These are phyloP conservation scores for Ophioderma brevispina DNA, from an alignment of 35 echinoderm and acorn worm genomes.

Conservation along the genomic window DNA sequence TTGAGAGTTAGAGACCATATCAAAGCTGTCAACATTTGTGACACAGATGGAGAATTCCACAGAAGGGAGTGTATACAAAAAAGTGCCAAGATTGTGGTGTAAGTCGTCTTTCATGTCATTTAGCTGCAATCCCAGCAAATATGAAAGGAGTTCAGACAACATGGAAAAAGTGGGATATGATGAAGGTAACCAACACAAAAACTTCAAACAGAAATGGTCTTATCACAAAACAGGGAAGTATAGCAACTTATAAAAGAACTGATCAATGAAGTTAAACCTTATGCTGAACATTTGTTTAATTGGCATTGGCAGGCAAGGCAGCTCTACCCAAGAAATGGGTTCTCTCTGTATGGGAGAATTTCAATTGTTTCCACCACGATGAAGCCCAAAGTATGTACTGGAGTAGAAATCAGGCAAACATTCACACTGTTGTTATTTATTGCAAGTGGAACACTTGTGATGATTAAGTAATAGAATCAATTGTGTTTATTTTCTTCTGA, in stretches of 20 bases:
- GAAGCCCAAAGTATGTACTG: neutral
- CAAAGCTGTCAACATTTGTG: neutral
- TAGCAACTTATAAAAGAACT: neutral
- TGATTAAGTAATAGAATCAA: conserved; percentile 12
- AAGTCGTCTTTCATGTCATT: neutral
- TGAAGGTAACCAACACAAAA: neutral
- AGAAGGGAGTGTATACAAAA: neutral
- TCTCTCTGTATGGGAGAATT: neutral
- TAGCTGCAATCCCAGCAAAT: neutral
- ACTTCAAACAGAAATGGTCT: neutral
- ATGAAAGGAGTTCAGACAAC: neutral
- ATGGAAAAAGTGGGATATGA: neutral
- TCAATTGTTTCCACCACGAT: neutral
- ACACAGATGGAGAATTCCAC: neutral
- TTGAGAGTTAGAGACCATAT: neutral
- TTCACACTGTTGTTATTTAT: neutral
- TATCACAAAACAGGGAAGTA: neutral
- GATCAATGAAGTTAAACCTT: neutral
- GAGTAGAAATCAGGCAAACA: neutral
- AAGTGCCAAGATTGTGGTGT: neutral
- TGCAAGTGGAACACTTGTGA: conserved; percentile 22
- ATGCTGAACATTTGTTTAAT: neutral
- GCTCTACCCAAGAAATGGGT: neutral
- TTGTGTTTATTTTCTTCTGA: conserved; percentile 57
- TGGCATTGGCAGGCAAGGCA: neutral